A percentile compares a stretch with the other conserved stretches of the same genome.
Evolutionary conservation across 2,888 invertebrate species (phyloP).

Genomic region (Teinopalpus imperialis): DNA sequence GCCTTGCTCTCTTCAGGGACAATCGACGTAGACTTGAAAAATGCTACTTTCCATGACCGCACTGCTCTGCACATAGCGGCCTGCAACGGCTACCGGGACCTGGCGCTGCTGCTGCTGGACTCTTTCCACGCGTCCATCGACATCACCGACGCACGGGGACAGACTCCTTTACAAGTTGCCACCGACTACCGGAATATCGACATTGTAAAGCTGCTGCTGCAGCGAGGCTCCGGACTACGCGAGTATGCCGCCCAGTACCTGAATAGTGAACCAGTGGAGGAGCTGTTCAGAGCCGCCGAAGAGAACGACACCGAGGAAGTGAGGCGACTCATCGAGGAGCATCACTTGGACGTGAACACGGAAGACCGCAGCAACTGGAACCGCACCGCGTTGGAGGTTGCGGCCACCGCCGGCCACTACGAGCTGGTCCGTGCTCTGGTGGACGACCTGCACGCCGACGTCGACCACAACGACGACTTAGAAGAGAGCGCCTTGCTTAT

Average conservation of each 20-base stretch:
- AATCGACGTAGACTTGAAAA: constrained; percentile 5
- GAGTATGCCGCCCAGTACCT: constrained; percentile 23
- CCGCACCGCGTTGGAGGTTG: constrained; percentile 4
- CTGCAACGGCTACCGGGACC: not conserved
- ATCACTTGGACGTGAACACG: constrained; percentile 6
- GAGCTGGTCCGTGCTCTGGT: constrained; percentile 12
- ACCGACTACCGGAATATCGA: constrained; percentile 19
- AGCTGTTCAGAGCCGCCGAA: constrained; percentile 14
- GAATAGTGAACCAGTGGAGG: constrained; percentile 19
- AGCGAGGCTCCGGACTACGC: constrained; percentile 13
- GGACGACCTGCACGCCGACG: constrained; percentile 1
- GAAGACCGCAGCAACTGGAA: constrained; percentile 5
- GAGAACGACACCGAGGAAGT: constrained; percentile 15
- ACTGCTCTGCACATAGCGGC: constrained; percentile 10
- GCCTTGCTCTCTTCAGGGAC: not conserved
- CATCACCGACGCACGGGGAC: constrained; percentile 13
- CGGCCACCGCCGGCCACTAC: constrained; percentile 5
- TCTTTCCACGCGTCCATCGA: constrained; percentile 2
- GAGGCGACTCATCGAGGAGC: not conserved
- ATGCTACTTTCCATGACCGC: not conserved
- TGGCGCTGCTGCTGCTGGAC: constrained; percentile 3
- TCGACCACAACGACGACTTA: no score
- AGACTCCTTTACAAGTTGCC: constrained; percentile 23
- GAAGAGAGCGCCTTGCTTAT: no score
- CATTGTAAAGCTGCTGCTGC: constrained; percentile 20